Percentiles rank a stretch among this genome's conserved stretches.
These are phyloP conservation scores for Macrosteles quadrilineatus DNA, from an alignment of 1,140 invertebrate species.

Conservation along the genomic window DNA sequence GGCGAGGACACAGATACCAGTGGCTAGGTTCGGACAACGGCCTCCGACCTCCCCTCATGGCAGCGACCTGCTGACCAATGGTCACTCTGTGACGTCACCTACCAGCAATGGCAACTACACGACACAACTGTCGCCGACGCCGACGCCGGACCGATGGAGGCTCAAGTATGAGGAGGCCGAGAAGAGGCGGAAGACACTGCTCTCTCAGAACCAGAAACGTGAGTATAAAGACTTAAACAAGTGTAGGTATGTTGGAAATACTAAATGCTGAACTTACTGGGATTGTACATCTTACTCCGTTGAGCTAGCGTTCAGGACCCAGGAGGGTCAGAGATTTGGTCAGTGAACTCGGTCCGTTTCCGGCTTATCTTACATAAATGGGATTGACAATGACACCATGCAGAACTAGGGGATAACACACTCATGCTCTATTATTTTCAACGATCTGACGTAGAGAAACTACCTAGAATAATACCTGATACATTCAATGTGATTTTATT, in stretches of 20 bases:
- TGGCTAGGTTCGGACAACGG: constrained; percentile 19
- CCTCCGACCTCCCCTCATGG: neutral
- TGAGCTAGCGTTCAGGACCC: too few relatives aligned
- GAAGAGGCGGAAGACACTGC: constrained; percentile 61
- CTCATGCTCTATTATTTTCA: too few relatives aligned
- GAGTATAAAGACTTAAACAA: constrained; percentile 48
- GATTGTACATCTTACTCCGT: neutral
- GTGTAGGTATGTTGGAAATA: neutral
- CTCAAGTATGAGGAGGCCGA: constrained; percentile 67
- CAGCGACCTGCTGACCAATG: neutral
- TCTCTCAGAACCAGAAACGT: constrained; percentile 69
- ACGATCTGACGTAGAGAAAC: too few relatives aligned
- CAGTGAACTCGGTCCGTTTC: too few relatives aligned
- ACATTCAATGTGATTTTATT: too few relatives aligned
- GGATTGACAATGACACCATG: too few relatives aligned
- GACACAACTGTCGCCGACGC: constrained; percentile 42
- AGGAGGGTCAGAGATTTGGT: too few relatives aligned
- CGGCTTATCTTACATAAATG: too few relatives aligned
- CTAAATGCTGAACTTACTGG: neutral
- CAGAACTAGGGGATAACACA: too few relatives aligned
- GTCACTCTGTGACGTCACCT: neutral
- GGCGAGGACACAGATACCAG: constrained; percentile 16
- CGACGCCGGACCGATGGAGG: constrained; percentile 61
- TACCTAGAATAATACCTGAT: too few relatives aligned
- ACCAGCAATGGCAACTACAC: neutral